These are phyloP conservation scores for Marronus borbonicus DNA, from an alignment of 2,888 invertebrate species.

Conservation along the genomic window DNA sequence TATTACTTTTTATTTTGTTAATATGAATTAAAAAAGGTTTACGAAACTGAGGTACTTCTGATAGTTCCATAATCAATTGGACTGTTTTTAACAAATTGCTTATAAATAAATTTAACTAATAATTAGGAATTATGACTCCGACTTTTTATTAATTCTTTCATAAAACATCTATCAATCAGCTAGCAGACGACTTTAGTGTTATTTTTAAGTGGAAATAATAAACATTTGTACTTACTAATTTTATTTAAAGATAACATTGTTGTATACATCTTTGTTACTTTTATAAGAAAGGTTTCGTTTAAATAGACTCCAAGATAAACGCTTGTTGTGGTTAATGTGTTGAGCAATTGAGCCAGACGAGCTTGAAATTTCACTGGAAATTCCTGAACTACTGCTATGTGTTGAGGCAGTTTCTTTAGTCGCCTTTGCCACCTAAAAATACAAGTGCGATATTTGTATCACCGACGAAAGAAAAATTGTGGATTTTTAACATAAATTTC, in stretches of 20 bases:
- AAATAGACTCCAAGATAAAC: conserved; percentile 81
- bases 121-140: too few relatives aligned
- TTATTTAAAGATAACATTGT: conserved; percentile 69
- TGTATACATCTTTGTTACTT: conserved; percentile 70
- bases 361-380: conserved; percentile 75
- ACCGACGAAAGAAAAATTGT: conserved; percentile 66
- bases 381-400: conserved; percentile 73
- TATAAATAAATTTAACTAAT: too few relatives aligned
- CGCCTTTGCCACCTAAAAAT: conserved; percentile 65
- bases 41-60: too few relatives aligned
- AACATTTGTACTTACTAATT: not conserved
- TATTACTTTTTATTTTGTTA: too few relatives aligned
- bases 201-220: too few relatives aligned
- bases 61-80: too few relatives aligned
- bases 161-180: too few relatives aligned
- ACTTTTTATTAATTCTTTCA: too few relatives aligned
- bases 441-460: conserved; percentile 51
- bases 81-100: too few relatives aligned
- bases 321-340: conserved; percentile 62
- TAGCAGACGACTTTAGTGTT: too few relatives aligned
- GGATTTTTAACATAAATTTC: too few relatives aligned
- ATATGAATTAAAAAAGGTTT: too few relatives aligned
- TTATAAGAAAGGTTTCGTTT: conserved; percentile 73
- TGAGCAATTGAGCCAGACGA: conserved; percentile 74
- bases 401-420: conserved; percentile 73